Percentiles rank a stretch among this genome's conserved stretches.
These are phyloP conservation scores for Catostomus latipinnis DNA, from an alignment of 2,797 vertebrate genomes.

Conservation along the genomic window DNA sequence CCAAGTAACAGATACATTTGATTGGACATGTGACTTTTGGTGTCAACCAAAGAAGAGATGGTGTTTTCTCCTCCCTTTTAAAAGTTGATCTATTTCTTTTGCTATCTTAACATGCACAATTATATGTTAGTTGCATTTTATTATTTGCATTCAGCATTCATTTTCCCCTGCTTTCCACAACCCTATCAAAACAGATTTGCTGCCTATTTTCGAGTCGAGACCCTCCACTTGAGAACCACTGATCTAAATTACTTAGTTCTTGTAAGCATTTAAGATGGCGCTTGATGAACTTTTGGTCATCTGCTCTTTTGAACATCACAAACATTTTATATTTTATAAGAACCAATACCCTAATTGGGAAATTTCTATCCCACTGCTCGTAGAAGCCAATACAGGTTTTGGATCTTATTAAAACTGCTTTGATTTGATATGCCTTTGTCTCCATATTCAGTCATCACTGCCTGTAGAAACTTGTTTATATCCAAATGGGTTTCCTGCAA, in stretches of 20 bases:
- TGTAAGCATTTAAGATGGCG: background rate
- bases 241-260: background rate
- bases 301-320: background rate
- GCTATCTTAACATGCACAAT: no score
- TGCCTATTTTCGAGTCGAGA: no score
- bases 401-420: slow-evolving; percentile 79
- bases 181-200: no score
- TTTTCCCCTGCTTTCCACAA: no score
- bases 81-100: no score
- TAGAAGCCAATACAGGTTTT: slow-evolving; percentile 47
- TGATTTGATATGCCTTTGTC: slow-evolving; percentile 74
- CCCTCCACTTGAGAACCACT: no score
- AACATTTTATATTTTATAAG: background rate
- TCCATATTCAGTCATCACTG: slow-evolving; percentile 74
- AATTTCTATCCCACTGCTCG: background rate
- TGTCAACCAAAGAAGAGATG: no score
- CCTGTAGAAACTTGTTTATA: slow-evolving; percentile 76
- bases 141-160: no score
- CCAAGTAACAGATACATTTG: no score
- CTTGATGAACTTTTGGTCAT: background rate
- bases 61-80: no score
- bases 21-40: no score
- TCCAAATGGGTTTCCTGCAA: slow-evolving; percentile 77
- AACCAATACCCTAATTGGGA: background rate
- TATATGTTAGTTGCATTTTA: no score